Evolutionary conservation across 2,113 vertebrate species (phyloP).

Genomic region (Sakesphorus luctuosus): DNA sequence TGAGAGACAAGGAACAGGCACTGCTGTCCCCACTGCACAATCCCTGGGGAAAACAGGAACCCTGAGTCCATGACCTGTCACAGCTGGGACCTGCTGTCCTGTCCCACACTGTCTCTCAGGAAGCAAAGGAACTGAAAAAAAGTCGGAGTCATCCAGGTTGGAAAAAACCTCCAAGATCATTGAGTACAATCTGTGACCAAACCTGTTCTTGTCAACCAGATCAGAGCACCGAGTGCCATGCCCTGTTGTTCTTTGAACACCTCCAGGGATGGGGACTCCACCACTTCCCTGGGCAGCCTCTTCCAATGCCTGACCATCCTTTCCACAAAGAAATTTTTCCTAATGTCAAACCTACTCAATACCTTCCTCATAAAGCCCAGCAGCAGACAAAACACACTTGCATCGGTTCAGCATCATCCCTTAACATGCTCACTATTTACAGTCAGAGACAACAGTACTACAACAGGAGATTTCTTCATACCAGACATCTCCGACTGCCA

Average conservation of each 20-base stretch:
- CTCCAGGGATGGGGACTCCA: not conserved
- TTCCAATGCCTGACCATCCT: not conserved
- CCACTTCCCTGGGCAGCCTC: not conserved
- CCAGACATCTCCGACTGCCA: not conserved
- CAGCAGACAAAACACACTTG: rapidly evolving
- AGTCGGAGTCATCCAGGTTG: not conserved
- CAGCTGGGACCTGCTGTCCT: not conserved
- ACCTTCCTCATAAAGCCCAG: not conserved
- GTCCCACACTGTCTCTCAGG: not conserved
- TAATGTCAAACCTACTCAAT: not conserved
- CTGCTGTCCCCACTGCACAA: not conserved
- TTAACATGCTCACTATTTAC: rapidly evolving
- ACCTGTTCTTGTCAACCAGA: too few species aligned
- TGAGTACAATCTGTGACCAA: rapidly evolving
- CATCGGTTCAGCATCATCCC: not conserved
- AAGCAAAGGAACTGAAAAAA: not conserved
- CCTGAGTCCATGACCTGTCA: rapidly evolving
- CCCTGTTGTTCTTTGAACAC: not conserved
- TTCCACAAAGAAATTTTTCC: not conserved
- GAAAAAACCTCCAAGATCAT: not conserved
- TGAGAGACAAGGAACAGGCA: not conserved
- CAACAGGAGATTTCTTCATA: not conserved
- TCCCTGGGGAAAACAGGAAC: not conserved
- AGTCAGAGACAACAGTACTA: rapidly evolving
- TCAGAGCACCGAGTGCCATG: not conserved